These are phyloP conservation scores for Amphipyra tragopoginis DNA, from an alignment of 2,888 invertebrate genomes.

Conservation along the genomic window DNA sequence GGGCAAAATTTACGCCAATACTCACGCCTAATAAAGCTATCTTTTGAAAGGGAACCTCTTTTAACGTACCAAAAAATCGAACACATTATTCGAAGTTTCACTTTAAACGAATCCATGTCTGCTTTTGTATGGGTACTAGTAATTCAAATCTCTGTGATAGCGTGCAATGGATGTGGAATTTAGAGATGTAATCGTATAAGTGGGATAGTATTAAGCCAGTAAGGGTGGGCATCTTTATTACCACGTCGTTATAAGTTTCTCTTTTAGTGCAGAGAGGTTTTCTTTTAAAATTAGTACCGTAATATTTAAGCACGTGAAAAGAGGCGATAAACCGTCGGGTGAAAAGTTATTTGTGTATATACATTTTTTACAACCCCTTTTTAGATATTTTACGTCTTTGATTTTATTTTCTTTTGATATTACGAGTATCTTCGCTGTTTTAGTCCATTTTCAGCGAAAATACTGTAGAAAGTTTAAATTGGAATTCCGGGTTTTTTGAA, in stretches of 20 bases:
- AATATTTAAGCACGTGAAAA: conserved; percentile 54
- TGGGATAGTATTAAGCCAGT: conserved; percentile 4
- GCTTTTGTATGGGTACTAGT: background rate
- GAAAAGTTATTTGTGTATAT: conserved; percentile 31
- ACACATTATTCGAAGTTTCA: background rate
- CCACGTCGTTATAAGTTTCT: conserved; percentile 59
- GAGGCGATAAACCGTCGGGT: conserved; percentile 32
- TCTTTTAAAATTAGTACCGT: conserved; percentile 58
- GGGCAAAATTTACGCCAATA: conserved; percentile 57
- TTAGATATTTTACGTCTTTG: conserved; percentile 4
- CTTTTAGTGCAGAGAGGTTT: conserved; percentile 53
- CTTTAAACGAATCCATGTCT: background rate
- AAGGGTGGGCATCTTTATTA: conserved; percentile 57
- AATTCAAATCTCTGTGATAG: background rate
- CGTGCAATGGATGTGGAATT: conserved; percentile 12
- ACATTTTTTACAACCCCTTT: conserved; percentile 24
- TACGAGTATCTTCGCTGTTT: conserved; percentile 2
- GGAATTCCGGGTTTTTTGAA: too few relatives aligned
- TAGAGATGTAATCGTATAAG: background rate
- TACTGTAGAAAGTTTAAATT: too few relatives aligned
- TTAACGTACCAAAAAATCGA: conserved; percentile 22
- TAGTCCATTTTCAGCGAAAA: too few relatives aligned
- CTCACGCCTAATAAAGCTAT: conserved; percentile 56
- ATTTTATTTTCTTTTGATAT: conserved; percentile 15
- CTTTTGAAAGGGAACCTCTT: conserved; percentile 35